Conservation (phyloP, 2,888 invertebrate species). For the Notodonta dromedarius region DNA sequence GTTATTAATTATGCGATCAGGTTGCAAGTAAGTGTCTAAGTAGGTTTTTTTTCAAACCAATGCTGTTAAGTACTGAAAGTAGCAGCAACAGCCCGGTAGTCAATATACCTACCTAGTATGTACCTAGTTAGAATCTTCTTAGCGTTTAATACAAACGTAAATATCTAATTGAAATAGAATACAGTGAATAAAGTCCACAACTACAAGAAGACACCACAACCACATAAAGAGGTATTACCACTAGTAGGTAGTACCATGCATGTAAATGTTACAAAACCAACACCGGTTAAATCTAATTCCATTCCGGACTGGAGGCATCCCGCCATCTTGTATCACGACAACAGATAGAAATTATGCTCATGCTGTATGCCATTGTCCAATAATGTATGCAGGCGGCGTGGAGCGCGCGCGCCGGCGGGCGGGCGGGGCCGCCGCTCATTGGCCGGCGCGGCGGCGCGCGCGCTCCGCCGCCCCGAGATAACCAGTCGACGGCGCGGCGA, state of each 20-base stretch:
- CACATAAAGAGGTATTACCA: constrained; percentile 18
- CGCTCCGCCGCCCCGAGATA: constrained; percentile 20
- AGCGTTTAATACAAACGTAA: too few relatives aligned
- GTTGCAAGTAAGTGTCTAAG: too few relatives aligned
- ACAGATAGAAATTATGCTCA: constrained; percentile 24
- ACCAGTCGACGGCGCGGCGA: constrained; percentile 13
- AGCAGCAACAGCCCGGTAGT: too few relatives aligned
- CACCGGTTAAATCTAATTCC: constrained; percentile 23
- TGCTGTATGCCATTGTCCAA: constrained; percentile 34
- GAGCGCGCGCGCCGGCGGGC: constrained; percentile 13
- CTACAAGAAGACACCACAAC: constrained; percentile 24
- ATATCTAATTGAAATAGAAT: too few relatives aligned
- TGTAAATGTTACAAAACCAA: constrained; percentile 43
- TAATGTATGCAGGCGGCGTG: constrained; percentile 15
- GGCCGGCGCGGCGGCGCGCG: constrained; percentile 30
- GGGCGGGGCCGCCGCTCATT: constrained; percentile 40
- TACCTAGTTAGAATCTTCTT: too few relatives aligned
- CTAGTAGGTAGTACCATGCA: constrained; percentile 20
- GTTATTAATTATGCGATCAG: too few relatives aligned
- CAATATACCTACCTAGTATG: too few relatives aligned
- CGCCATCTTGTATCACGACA: constrained; percentile 51
- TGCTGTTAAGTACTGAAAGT: too few relatives aligned
- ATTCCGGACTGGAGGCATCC: constrained; percentile 23
- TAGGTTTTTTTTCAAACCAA: too few relatives aligned
- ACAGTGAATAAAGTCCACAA: not conserved